phyloP scores from a whole-genome alignment of 2,113 vertebrate genomes.

The Antigone vipio region DNA sequence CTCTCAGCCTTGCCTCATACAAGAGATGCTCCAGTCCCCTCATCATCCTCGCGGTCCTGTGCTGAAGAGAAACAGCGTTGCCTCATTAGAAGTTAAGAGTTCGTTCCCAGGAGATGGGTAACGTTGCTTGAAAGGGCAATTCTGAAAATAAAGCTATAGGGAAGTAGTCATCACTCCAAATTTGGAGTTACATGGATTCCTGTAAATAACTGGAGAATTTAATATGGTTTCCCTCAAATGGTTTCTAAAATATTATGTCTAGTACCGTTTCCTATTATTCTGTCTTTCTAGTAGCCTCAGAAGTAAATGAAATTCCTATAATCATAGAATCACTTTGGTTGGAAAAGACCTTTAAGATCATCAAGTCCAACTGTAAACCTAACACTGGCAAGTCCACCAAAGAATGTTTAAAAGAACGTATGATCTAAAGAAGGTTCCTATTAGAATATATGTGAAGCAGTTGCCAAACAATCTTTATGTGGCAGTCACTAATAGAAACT shows the following conservation, averaged over 20 bases:
- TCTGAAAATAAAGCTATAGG: background rate
- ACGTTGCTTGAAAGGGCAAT: background rate
- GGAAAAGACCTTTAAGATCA: too few relatives aligned
- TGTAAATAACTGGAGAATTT: background rate
- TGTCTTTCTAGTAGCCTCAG: background rate
- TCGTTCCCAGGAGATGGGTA: accelerated
- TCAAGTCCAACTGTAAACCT: too few relatives aligned
- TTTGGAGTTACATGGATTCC: background rate
- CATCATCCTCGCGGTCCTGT: too few relatives aligned
- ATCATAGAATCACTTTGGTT: too few relatives aligned
- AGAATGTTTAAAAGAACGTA: background rate
- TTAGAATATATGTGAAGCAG: background rate
- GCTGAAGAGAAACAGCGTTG: background rate
- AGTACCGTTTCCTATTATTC: background rate
- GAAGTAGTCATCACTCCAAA: background rate
- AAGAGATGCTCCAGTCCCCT: too few relatives aligned
- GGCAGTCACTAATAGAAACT: background rate
- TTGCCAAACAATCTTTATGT: background rate
- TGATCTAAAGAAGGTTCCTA: background rate
- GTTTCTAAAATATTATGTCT: background rate
- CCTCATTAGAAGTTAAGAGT: background rate
- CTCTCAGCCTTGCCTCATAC: too few relatives aligned
- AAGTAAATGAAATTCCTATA: background rate
- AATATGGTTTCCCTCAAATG: background rate
- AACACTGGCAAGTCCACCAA: too few relatives aligned